These are phyloP conservation scores for Aphidius colemani DNA, from an alignment of 2,888 invertebrate species.

Conservation along the genomic window DNA sequence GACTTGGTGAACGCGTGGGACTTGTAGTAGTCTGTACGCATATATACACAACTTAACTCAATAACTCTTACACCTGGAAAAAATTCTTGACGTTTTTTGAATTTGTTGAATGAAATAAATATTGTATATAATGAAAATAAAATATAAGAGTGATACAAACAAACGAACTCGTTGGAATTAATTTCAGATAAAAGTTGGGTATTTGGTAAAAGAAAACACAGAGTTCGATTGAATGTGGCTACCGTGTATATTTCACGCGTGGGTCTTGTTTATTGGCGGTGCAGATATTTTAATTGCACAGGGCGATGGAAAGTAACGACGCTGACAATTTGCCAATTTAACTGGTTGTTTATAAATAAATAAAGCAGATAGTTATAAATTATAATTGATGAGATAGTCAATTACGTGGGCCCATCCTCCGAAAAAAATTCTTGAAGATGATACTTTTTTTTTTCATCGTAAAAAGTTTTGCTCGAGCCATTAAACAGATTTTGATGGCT, in stretches of 20 bases:
- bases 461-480: too few relatives aligned
- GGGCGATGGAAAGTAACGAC: neutral
- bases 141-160: neutral
- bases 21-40: neutral
- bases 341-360: neutral
- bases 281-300: conserved; percentile 27
- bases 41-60: neutral
- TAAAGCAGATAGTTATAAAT: too few relatives aligned
- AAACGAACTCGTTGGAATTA: neutral
- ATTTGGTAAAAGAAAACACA: neutral
- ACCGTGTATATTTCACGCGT: conserved; percentile 25
- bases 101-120: too few relatives aligned
- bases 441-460: too few relatives aligned
- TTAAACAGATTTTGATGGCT: too few relatives aligned
- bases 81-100: neutral
- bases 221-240: neutral
- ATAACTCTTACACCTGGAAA: neutral
- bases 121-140: neutral
- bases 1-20: conserved; percentile 16
- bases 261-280: conserved; percentile 23
- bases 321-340: neutral
- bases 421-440: too few relatives aligned
- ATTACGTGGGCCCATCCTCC: too few relatives aligned
- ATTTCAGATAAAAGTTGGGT: neutral
- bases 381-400: too few relatives aligned